Evolutionary conservation across 2,113 vertebrate species (phyloP).

Genomic region (Agapornis roseicollis): DNA sequence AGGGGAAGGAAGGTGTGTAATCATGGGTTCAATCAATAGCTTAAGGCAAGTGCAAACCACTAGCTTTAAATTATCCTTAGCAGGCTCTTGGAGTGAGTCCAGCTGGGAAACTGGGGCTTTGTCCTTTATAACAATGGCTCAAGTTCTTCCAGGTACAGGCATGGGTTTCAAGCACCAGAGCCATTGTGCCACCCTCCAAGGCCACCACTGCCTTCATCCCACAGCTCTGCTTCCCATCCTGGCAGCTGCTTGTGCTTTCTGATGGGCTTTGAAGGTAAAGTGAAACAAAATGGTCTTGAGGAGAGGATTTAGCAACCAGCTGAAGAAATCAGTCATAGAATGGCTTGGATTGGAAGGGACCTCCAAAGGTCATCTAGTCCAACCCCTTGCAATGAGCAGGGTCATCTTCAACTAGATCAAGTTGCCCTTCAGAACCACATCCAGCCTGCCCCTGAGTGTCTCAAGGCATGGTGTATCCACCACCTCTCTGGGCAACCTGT

Average conservation of each 20-base stretch:
- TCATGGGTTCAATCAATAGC: not conserved
- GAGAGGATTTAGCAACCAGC: not conserved
- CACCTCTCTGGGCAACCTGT: not conserved
- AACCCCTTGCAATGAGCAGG: not conserved
- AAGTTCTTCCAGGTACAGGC: not conserved
- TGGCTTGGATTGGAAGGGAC: not conserved
- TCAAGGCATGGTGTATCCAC: not conserved
- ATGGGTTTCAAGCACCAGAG: not conserved
- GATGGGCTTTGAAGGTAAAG: not conserved
- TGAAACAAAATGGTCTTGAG: not conserved
- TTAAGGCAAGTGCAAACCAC: not conserved
- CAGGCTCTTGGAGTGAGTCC: not conserved
- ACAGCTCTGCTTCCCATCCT: not conserved
- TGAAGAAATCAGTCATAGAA: not conserved
- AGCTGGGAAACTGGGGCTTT: not conserved
- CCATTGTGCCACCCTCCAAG: not conserved
- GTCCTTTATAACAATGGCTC: not conserved
- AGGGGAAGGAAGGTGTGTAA: not conserved
- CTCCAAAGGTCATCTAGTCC: not conserved
- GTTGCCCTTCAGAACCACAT: not conserved
- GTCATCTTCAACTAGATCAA: not conserved
- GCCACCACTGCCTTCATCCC: not conserved
- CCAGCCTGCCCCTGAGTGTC: not conserved
- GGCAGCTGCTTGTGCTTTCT: rapidly evolving
- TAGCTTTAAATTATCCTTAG: not conserved